Conservation (phyloP, 2,797 vertebrate species). For the Darevskia mixta region DNA sequence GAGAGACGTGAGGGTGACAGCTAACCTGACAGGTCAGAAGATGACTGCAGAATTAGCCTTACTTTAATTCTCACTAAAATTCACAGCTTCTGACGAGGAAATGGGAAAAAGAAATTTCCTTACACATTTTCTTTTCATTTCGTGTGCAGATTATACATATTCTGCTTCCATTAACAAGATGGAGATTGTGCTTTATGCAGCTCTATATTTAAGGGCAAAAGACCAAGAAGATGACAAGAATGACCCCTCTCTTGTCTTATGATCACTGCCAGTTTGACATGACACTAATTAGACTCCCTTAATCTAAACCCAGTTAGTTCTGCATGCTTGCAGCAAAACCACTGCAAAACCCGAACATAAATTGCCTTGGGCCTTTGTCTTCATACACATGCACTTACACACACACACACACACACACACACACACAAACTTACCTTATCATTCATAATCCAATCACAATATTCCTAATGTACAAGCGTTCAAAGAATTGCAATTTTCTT, state of each 20-base stretch:
- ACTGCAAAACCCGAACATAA: conserved; percentile 81
- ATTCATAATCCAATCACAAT: conserved; percentile 73
- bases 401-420: conserved; percentile 44
- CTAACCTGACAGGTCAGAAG: conserved; percentile 91
- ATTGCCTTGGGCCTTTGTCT: conserved; percentile 86
- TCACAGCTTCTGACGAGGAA: conserved; percentile 87
- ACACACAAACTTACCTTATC: conserved; percentile 54
- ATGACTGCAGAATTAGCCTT: conserved; percentile 87
- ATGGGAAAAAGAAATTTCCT: conserved; percentile 84
- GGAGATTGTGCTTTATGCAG: conserved; percentile 84
- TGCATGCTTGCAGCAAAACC: conserved; percentile 85
- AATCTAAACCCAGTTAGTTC: conserved; percentile 88
- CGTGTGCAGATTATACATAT: conserved; percentile 87
- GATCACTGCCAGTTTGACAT: conserved; percentile 87
- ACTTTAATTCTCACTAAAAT: conserved; percentile 88
- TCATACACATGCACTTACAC: conserved; percentile 56
- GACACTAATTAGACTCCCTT: conserved; percentile 89
- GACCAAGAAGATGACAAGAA: conserved; percentile 87
- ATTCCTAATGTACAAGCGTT: conserved; percentile 69
- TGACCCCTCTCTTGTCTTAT: conserved; percentile 87
- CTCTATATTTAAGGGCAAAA: conserved; percentile 87
- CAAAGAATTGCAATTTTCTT: conserved; percentile 70
- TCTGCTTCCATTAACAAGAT: conserved; percentile 85
- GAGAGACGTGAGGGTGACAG: conserved; percentile 88
- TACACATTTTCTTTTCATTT: conserved; percentile 85